These are phyloP conservation scores for Myotis vivesi DNA, from an alignment of 2,797 vertebrate genomes.

Conservation along the genomic window DNA sequence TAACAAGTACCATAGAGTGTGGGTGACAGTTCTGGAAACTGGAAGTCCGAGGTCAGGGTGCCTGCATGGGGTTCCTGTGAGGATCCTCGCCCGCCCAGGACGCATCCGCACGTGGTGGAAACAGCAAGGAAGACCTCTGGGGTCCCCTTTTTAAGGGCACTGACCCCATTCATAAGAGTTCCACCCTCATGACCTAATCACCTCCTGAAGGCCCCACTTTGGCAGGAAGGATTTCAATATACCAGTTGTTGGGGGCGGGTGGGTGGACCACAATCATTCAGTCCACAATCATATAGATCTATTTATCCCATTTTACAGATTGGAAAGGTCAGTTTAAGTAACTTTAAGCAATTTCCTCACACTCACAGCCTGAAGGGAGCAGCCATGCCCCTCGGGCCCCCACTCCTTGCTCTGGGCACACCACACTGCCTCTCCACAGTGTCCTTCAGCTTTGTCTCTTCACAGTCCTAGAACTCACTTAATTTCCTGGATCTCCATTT, in stretches of 20 bases:
- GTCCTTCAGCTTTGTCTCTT: neutral
- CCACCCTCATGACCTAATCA: neutral
- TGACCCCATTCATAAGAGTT: too few species aligned
- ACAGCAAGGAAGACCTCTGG: neutral
- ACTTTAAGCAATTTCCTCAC: neutral
- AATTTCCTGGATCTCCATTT: neutral
- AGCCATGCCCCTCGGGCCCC: neutral
- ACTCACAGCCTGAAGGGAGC: neutral
- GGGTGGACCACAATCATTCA: neutral
- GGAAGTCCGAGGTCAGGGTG: neutral
- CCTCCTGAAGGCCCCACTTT: neutral
- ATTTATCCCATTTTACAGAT: neutral
- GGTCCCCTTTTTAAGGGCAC: too few species aligned
- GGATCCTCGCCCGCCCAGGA: too few species aligned
- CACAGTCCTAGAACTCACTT: neutral
- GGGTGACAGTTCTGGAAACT: neutral
- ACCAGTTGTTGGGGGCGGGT: neutral
- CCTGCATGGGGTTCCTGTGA: neutral
- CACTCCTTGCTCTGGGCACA: neutral
- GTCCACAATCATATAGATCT: neutral
- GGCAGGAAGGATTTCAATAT: neutral
- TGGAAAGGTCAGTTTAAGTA: neutral
- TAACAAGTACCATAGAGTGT: too few species aligned
- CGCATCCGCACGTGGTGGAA: too few species aligned
- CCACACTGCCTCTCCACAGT: neutral